Conservation (phyloP, 2,113 vertebrate genomes). For the Varanus komodoensis region DNA sequence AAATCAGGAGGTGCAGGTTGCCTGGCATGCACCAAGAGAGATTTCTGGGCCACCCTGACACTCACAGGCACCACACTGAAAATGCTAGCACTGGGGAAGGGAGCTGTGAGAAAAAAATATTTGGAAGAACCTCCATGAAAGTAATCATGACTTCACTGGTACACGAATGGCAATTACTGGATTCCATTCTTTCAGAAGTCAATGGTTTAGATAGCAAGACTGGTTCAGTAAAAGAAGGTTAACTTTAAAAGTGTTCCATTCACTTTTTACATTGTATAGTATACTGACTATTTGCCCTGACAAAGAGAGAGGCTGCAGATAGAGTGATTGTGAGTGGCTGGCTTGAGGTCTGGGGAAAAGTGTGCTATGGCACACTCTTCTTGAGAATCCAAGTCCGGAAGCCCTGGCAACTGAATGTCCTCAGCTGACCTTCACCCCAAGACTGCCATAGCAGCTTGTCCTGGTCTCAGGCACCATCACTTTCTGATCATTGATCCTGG, state of each 20-base stretch:
- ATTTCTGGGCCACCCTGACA: no score
- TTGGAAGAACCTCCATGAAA: not conserved
- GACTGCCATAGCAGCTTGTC: no score
- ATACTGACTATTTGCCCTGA: not conserved
- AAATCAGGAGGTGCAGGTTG: no score
- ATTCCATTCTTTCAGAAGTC: not conserved
- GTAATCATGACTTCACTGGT: not conserved
- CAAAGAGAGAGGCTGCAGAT: not conserved
- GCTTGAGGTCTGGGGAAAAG: not conserved
- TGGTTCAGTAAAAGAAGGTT: not conserved
- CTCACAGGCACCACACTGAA: no score
- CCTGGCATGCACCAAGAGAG: no score
- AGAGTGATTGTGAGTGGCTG: not conserved
- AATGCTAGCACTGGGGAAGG: no score
- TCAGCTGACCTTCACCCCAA: not conserved
- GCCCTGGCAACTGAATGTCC: not conserved
- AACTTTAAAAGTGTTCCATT: not conserved
- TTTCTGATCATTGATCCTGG: not conserved
- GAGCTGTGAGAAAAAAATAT: not conserved
- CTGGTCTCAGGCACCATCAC: not conserved
- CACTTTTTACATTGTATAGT: not conserved
- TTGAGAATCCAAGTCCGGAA: not conserved
- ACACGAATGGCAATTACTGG: not conserved
- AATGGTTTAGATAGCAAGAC: not conserved
- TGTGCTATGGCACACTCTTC: not conserved